Base-by-base conservation (phyloP, 2,797 vertebrate species). In the Acipenser transmontanus region DNA sequence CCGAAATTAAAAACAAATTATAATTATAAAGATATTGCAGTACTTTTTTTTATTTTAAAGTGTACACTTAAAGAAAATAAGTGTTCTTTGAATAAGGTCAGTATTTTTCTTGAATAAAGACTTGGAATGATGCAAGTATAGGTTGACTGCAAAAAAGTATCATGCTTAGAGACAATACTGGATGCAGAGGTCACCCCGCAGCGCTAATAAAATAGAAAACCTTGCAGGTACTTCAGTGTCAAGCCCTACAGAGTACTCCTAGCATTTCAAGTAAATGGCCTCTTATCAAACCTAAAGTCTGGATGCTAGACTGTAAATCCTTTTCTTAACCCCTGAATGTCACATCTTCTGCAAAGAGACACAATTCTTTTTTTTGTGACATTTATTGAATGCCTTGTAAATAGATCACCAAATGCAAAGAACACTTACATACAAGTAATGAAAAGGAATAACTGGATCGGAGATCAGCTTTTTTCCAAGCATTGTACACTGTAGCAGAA, bases 211-310 rank as follows among this genome's bases (percentile, higher is more conserved):
- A 8, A 61, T 47, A 61, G 12, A n/a, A 61, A 17, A 8, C n/a
- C 50, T 10, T 61, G n/a, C 56, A 60, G 7, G 59, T 13, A 49
- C 47, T 34, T 12, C 66, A n/a, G 67, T 80, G 85, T 84, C 83
- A 79, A 72, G 65, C 71, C 76, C 75, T 74, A 78, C 83, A 83
- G 82, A 61, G 60, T 75, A 77, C 84, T 81, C 84, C 76, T 81
- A 76, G 69, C 76, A 82, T 84, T 85, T 83, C 84, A 78, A 54
- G 52, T 54, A 54, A 34, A 54, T 54, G 7, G n/a, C 52, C 52
- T 6, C 52, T n/a, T 54, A 54, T 54, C n/a, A n/a, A 54, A 54
- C 52, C 52, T 54, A 5, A 54, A 54, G 52, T n/a, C 52, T 54
- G 52, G 52, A 54, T 9, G 52, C n/a, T n/a, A 9, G 52, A n/a